Percentiles rank a stretch among this genome's conserved stretches.
Conservation (phyloP, 2,888 invertebrate species). For the Pristionchus japonicus region DNA sequence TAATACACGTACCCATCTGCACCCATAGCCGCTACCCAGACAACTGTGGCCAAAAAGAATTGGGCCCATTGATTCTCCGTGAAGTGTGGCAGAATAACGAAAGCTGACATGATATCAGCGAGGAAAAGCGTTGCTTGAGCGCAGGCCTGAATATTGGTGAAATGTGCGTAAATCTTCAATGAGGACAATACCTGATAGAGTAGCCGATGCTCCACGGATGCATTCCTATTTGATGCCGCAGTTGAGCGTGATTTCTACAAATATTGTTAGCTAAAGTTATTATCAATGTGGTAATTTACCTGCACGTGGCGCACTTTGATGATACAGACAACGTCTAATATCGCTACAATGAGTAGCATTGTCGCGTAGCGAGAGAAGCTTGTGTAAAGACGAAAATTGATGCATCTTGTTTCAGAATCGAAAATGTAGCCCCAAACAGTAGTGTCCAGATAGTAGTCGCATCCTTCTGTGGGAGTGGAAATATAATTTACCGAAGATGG, state of each 20-base stretch:
- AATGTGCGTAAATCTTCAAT: background rate
- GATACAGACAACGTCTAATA: background rate
- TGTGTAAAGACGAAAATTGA: background rate
- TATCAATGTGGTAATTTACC: background rate
- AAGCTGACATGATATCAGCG: constrained; percentile 12
- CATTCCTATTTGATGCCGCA: background rate
- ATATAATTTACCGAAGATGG: background rate
- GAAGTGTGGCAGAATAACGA: constrained; percentile 5
- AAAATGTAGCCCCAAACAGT: background rate
- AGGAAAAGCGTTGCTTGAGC: constrained; percentile 34
- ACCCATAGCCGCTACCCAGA: constrained; percentile 25
- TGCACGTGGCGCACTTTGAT: background rate
- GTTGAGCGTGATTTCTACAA: background rate
- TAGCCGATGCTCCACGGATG: background rate
- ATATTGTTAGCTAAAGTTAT: background rate
- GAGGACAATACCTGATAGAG: background rate
- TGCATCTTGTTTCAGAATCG: background rate
- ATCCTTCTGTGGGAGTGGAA: background rate
- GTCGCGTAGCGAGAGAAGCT: constrained; percentile 13
- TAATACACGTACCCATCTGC: background rate
- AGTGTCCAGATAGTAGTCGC: constrained; percentile 28
- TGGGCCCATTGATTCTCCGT: background rate
- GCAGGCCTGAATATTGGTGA: background rate
- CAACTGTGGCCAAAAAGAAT: constrained; percentile 12
- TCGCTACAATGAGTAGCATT: background rate